Evolutionary conservation across 2,113 vertebrate genomes (phyloP), one percentile per base, ranked within the genome.

Genomic region (Agelaius phoeniceus): DNA sequence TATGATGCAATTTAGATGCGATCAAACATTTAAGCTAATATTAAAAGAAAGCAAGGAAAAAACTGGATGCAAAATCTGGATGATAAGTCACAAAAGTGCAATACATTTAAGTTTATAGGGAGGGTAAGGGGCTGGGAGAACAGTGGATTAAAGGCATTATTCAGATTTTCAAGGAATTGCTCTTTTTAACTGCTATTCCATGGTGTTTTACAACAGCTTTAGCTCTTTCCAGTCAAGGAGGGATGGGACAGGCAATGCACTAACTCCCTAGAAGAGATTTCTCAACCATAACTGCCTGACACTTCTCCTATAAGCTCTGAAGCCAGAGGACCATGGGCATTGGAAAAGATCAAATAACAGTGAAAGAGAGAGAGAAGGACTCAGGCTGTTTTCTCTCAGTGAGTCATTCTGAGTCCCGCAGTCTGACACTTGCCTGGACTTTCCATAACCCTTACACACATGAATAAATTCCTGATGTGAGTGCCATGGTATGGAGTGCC

Each of bases 261-360:
- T 55, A 39, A 7, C 22, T 67, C 11, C n/a, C 19, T 55, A 20
- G 23, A 61, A 30, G 18, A 73, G 21, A 27, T 59, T 83, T 65
- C 35, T 72, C 39, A 27, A 0, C 0, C 0, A 9, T 16, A 57
- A 35, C 33, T 55, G 21, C 44, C 44, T 73, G 68, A 19, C 49
- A 48, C 14, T 46, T 6, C 10, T 31, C 7, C 20, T 23, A 1
- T 11, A 13, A n/a, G 15, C 22, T 76, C 44, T 65, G 59, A 77
- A 86, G n/a, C 22, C 51, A 74, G 54, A 76, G 41, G 31, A 73
- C 21, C 17, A 31, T 1, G 2, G 54, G 5, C 33, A 12, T 1
- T 69, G 11, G 44, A 33, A 80, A 86, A 89, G 7, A 11, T n/a
- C 13, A 15, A 19, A 2, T 8, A 41, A 22, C 10, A 23, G 0